These are phyloP conservation scores for Ceratina calcarata DNA, from an alignment of 1,140 invertebrate species.

Conservation along the genomic window DNA sequence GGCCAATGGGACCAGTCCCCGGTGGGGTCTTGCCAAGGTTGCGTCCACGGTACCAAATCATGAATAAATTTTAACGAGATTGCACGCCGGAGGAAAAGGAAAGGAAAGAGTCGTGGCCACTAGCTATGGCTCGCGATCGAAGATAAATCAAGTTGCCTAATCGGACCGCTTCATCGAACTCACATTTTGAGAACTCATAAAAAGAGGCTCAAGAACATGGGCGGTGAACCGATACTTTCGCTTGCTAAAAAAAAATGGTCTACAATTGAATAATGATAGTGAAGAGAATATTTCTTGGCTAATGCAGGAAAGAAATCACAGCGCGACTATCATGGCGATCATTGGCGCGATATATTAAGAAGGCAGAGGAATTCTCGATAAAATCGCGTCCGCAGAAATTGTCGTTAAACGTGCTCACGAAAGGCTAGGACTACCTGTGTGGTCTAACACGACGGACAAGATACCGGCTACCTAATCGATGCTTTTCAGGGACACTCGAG, in stretches of 20 bases:
- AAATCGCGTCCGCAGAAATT: conserved; percentile 15
- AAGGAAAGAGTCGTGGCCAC: background rate
- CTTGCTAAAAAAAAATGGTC: conserved; percentile 35
- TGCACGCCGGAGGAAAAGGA: conserved; percentile 26
- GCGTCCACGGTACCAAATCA: conserved; percentile 59
- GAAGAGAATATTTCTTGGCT: background rate
- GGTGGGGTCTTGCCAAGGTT: conserved; percentile 49
- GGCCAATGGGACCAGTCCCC: conserved; percentile 68
- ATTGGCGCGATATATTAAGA: background rate
- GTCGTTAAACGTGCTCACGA: background rate
- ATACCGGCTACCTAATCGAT: conserved; percentile 50
- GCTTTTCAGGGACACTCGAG: conserved; percentile 33
- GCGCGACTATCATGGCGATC: background rate
- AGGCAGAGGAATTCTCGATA: conserved; percentile 1
- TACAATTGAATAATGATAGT: conserved; percentile 30
- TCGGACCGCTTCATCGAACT: conserved; percentile 69
- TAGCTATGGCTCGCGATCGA: background rate
- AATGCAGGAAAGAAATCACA: background rate
- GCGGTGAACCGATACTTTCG: conserved; percentile 5
- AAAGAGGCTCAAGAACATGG: background rate
- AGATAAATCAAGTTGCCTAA: conserved; percentile 71
- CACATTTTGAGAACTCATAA: conserved; percentile 68
- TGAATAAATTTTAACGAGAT: conserved; percentile 75
- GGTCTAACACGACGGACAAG: conserved; percentile 41
- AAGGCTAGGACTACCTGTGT: conserved; percentile 39